Percentiles rank a stretch among this genome's conserved stretches.
phyloP scores from a whole-genome alignment of 1,140 invertebrate genomes.

The Hypsibius dujardini region DNA sequence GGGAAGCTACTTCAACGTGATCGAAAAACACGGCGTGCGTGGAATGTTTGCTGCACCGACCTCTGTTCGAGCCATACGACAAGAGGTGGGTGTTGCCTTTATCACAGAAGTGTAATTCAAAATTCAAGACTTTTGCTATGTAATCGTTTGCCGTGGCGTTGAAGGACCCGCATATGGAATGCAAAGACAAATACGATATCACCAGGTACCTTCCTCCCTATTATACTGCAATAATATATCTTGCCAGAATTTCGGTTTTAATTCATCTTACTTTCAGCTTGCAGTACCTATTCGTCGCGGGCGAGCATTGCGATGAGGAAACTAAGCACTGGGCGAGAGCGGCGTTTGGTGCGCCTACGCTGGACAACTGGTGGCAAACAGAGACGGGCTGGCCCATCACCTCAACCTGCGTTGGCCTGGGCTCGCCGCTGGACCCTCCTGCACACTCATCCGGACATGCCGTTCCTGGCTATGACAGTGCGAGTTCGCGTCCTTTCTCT shows the following conservation, averaged over 20 bases:
- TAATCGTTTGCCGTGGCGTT: too few species aligned
- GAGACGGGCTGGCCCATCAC: slow-evolving; percentile 79
- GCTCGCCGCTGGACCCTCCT: slow-evolving; percentile 42
- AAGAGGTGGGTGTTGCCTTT: slow-evolving; percentile 43
- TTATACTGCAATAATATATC: too few species aligned
- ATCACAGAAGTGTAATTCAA: too few species aligned
- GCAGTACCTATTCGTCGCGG: slow-evolving; percentile 57
- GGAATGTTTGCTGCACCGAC: slow-evolving; percentile 74
- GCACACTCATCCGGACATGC: slow-evolving; percentile 52
- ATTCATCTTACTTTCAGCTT: slow-evolving; percentile 30
- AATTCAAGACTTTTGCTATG: too few species aligned
- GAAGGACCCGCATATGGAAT: slow-evolving; percentile 28
- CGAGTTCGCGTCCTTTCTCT: slow-evolving; percentile 25
- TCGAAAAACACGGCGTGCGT: slow-evolving; percentile 63
- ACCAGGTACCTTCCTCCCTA: slow-evolving; percentile 21
- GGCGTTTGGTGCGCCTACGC: slow-evolving; percentile 57
- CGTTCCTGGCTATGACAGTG: slow-evolving; percentile 65
- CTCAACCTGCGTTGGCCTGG: slow-evolving; percentile 56
- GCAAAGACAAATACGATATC: slow-evolving; percentile 24
- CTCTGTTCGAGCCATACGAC: slow-evolving; percentile 59
- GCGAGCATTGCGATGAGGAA: slow-evolving; percentile 79
- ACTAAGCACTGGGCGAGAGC: slow-evolving; percentile 68
- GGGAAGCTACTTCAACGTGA: slow-evolving; percentile 71
- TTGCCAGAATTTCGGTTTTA: slow-evolving; percentile 35
- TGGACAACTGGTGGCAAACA: slow-evolving; percentile 94